phyloP scores from a whole-genome alignment of 2,888 invertebrate genomes.

The Drosophila anomalata region DNA sequence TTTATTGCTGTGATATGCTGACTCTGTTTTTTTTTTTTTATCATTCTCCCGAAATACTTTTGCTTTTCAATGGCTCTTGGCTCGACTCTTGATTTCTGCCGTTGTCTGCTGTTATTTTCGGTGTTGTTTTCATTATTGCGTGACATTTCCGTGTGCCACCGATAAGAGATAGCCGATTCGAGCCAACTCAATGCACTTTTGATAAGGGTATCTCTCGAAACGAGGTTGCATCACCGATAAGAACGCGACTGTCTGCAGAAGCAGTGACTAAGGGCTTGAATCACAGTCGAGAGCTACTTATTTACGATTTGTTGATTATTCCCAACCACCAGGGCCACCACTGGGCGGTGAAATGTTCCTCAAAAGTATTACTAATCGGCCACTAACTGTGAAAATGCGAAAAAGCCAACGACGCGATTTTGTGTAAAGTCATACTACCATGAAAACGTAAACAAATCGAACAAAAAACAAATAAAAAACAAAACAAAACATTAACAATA shows the following conservation, averaged over 20 bases:
- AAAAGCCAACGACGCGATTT: conserved; percentile 1
- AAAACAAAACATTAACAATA: conserved; percentile 17
- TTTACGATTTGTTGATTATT: neutral
- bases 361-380: conserved; percentile 6
- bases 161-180: conserved; percentile 12
- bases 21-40: neutral
- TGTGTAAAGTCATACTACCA: conserved; percentile 2
- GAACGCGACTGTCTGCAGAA: conserved; percentile 4
- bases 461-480: conserved; percentile 15
- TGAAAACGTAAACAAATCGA: conserved; percentile 9
- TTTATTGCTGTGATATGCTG: neutral
- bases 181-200: conserved; percentile 23
- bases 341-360: conserved; percentile 37
- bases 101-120: neutral
- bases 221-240: conserved; percentile 55
- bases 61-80: neutral
- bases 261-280: conserved; percentile 24
- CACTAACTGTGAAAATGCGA: conserved; percentile 2
- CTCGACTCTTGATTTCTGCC: neutral
- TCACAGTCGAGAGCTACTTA: conserved; percentile 13
- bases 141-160: conserved; percentile 18
- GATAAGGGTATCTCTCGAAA: conserved; percentile 37
- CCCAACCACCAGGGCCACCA: neutral
- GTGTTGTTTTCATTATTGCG: conserved; percentile 2
- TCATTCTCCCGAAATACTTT: neutral